Base-by-base conservation (phyloP, 2,888 invertebrate species). In the Lamellibrachia satsuma region DNA sequence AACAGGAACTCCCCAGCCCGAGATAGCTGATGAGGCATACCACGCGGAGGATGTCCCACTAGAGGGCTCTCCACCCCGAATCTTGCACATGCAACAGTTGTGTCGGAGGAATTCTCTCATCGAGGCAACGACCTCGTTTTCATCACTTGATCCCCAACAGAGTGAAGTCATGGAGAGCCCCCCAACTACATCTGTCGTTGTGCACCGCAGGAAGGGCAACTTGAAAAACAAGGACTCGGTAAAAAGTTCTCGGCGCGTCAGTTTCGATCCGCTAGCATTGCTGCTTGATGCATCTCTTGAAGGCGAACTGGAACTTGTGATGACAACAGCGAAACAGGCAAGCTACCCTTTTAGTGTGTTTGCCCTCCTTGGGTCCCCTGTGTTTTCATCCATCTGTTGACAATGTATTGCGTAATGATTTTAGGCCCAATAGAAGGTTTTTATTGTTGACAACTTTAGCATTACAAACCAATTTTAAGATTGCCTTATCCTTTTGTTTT, bases 231-330 rank as follows among this genome's bases (percentile, higher is more conserved):
- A 96, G 93, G 95, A 96, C 93, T 95, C 95, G 90, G 75, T 75
- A n/a, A 75, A 75, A n/a, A 75, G 75, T 15, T 75, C 75, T 75
- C 75, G 75, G n/a, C 75, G 75, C 93, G 99, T 99, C 90, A 99
- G 99, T 96, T 99, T 99, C 96, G 99, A 99, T 97, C 99, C 99
- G 51, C 97, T 99, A 95, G 99, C 99, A 0, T 97, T 99, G 92
- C 97, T 99, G 92, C 97, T 99, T 95, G 99, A 99, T 97, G 99
- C 99, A 91, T 99, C 99, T 95, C 97, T 99, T 94, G 99, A 99
- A 97, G 99, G 99, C 90, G 99, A 99, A 96, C 97, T 99, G 96
- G 99, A 99, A 96, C 97, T 99, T 94, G 99, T 99, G 90, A 98
- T 98, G 97, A 98, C 98, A 97, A 99, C 99, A 92, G 99, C 99